Conservation (phyloP, 2,888 invertebrate genomes). For the Cynaeus angustus region DNA sequence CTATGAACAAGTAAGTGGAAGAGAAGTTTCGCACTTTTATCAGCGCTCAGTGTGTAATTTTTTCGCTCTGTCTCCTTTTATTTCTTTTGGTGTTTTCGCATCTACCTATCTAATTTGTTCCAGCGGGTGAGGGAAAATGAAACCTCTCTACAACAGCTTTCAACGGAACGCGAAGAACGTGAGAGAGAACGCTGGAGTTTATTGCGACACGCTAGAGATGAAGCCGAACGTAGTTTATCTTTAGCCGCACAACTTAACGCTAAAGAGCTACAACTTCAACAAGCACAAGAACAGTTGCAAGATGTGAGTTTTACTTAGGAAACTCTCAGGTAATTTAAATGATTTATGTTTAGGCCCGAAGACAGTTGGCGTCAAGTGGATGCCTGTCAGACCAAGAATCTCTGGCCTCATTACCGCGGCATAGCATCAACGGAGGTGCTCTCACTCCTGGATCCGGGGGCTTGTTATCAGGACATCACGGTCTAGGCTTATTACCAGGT, state of each 20-base stretch:
- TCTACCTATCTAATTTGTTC: conserved; percentile 64
- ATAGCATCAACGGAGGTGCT: conserved; percentile 77
- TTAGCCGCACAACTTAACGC: conserved; percentile 91
- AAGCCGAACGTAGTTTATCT: conserved; percentile 89
- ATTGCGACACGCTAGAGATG: conserved; percentile 90
- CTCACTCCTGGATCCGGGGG: conserved; percentile 77
- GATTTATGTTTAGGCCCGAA: conserved; percentile 75
- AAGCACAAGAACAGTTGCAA: conserved; percentile 88
- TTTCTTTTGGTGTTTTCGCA: conserved; percentile 41
- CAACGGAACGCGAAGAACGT: conserved; percentile 80
- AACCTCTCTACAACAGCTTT: conserved; percentile 78
- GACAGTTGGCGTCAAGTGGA: conserved; percentile 84
- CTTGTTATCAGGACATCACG: conserved; percentile 72
- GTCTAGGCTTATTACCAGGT: conserved; percentile 73
- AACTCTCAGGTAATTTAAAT: conserved; percentile 3
- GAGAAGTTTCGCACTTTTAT: background rate
- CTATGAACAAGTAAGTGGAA: conserved; percentile 86
- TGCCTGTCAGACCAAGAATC: conserved; percentile 89
- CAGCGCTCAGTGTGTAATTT: background rate
- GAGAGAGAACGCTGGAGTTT: conserved; percentile 93
- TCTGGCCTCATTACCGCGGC: conserved; percentile 80
- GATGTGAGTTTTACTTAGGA: conserved; percentile 74
- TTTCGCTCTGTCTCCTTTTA: background rate
- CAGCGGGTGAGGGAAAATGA: conserved; percentile 86
- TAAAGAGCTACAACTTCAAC: conserved; percentile 88